Evolutionary conservation across 2,797 vertebrate species (phyloP).

Genomic region (Halcyon badia): DNA sequence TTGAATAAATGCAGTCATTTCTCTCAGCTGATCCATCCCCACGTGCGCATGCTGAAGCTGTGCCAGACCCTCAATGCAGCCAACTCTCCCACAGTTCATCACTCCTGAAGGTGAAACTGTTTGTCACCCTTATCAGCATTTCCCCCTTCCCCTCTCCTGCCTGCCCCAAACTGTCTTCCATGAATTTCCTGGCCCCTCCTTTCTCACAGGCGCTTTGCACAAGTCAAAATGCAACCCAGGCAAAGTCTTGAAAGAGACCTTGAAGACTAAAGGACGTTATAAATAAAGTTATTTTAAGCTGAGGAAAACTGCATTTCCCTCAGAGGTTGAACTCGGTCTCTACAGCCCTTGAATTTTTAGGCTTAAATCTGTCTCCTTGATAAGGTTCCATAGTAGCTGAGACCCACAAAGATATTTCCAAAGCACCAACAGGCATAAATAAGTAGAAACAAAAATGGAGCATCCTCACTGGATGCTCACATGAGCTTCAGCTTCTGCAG

Average conservation of each 20-base stretch:
- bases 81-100: constrained; percentile 63
- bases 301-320: constrained; percentile 26
- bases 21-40: constrained; percentile 71
- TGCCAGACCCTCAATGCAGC: constrained; percentile 66
- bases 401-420: constrained; percentile 23
- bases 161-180: background rate
- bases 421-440: constrained; percentile 23
- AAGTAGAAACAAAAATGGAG: constrained; percentile 38
- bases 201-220: background rate
- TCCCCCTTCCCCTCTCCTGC: background rate
- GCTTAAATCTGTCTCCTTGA: background rate
- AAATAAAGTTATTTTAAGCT: constrained; percentile 53
- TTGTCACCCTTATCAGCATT: background rate
- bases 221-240: constrained; percentile 21
- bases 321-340: background rate
- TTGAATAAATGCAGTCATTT: constrained; percentile 74
- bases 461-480: background rate
- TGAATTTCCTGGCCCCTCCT: background rate
- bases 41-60: constrained; percentile 39
- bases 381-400: background rate
- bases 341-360: constrained; percentile 43
- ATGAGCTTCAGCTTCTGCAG: constrained; percentile 24
- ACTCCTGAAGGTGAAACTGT: constrained; percentile 70
- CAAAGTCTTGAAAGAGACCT: constrained; percentile 41
- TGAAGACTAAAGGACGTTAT: constrained; percentile 41